phyloP scores from a whole-genome alignment of 2,888 invertebrate species.

The Sipunculus nudus region DNA sequence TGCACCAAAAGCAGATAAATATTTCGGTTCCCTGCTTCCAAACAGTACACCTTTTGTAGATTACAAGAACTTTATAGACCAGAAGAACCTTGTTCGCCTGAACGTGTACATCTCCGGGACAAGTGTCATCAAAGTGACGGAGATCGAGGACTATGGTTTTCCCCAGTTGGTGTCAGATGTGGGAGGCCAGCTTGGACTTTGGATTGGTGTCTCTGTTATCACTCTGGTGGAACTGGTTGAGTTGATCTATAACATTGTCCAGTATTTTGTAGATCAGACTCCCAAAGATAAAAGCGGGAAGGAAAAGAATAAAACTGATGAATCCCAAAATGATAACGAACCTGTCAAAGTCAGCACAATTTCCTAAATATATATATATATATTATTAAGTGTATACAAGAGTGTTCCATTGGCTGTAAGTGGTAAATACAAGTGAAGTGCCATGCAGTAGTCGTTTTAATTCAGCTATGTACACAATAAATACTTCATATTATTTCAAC shows the following conservation, averaged over 20 bases:
- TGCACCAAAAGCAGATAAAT: neutral
- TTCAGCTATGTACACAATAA: too few species aligned
- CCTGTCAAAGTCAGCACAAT: too few species aligned
- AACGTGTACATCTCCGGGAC: slow-evolving; percentile 60
- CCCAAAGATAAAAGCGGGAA: too few species aligned
- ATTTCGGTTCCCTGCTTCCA: neutral
- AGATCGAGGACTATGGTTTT: slow-evolving; percentile 14
- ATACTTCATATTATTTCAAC: too few species aligned
- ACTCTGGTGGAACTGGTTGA: slow-evolving; percentile 13
- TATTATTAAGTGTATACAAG: too few species aligned
- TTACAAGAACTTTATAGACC: neutral
- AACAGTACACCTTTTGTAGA: neutral
- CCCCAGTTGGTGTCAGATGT: slow-evolving; percentile 17
- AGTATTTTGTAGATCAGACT: neutral
- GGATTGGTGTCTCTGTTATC: slow-evolving; percentile 21
- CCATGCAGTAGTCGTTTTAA: too few species aligned
- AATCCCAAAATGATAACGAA: too few species aligned
- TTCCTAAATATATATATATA: too few species aligned
- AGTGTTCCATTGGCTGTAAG: too few species aligned
- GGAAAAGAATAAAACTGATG: too few species aligned
- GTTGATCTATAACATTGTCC: neutral
- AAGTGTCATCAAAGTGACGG: slow-evolving; percentile 37
- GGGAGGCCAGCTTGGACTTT: slow-evolving; percentile 19
- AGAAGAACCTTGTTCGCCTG: slow-evolving; percentile 52
- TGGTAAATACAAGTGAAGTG: too few species aligned